Base-by-base conservation (phyloP, 1,140 invertebrate genomes). In the Lepidotrigona ventralis region DNA sequence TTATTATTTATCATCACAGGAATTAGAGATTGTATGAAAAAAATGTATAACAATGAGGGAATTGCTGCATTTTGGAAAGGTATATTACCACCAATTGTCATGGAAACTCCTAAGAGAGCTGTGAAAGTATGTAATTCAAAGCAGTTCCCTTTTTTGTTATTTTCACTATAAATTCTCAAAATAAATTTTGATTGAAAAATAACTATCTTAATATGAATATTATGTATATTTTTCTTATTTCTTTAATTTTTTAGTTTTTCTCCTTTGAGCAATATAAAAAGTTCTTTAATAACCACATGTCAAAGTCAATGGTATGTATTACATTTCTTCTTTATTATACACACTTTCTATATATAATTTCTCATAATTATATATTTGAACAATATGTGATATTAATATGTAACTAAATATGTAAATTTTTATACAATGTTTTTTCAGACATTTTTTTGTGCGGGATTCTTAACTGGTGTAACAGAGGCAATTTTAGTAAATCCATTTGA, bases 51-150 rank as follows among this genome's bases (percentile, higher is more conserved):
- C 90, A 95, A 96, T 89, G 98, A 99, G 95, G 98, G 98, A 9
- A 58, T 97, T 4, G 94, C 96, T 80, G 96, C 97, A 46, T 98
- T 97, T 94, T 98, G 97, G 96, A 98, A 98, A 95, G 98, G 98
- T 81, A 98, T 99, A 88, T 87, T 99, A 85, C 98, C 98, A 6
- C 98, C 98, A 17, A 97, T 99, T 90, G 91, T 99, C 78, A 98
- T 97, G n/a, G 98, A 99, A 95, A 99, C 98, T 54, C 98, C 98
- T 12, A 99, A 99, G 94, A 92, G 98, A 91, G 98, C 98, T 71
- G 97, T 98, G 0, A 99, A 99, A 94, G 95, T 96, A 93, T 90
- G 88, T 90, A 51, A 60, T 21, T 19, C 26, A 15, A 79, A 12
- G 39, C 15, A 69, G 19, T 33, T 69, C 1, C 39, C 60, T 51